Evolutionary conservation across 1,140 invertebrate species (phyloP), one percentile per base, ranked within the genome.

Genomic region (Sarcophaga peregrina): DNA sequence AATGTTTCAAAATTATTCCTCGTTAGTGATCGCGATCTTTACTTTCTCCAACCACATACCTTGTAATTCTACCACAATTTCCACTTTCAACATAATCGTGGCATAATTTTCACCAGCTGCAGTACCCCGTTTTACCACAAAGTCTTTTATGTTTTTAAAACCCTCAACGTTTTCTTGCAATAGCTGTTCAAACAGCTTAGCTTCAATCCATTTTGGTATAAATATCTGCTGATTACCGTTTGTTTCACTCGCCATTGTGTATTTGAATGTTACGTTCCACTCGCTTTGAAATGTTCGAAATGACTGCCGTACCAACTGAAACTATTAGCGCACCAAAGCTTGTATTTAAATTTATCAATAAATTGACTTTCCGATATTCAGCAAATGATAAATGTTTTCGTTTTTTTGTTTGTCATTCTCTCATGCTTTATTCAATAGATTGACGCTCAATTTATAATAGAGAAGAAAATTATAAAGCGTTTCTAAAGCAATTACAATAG

Each of bases 21-120:
- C 58, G 1, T 15, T 15, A 13, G 17, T 62, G 17, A 13, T 3
- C 4, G 58, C 15, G 17, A 11, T 83, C 15, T 2, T 20, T 9
- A 4, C 6, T 4, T 37, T 37, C 4, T 37, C 4, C 25, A 78
- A 54, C 17, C 37, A 82, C 58, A 83, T 74, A 87, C 87, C 87
- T 7, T 86, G 76, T 48, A 87, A 68, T 13, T 47, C 54, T 1
- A 85, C 83, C 20, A 86, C 86, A 17, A 88, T 85, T 10, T 83
- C 80, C 1, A 87, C 73, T 20, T 86, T 83, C 9, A 88, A 50
- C 87, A 90, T 90, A 8, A 90, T 83, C 78, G 87, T 90, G 11
- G 88, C 87, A 83, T 90, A 90, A 52, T 90, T 90, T n/a, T 90
- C 88, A 0, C 88, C 88, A 47, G 88, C 88, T 73, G 86, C 82